Evolutionary conservation across 2,113 vertebrate genomes (phyloP).

Genomic region (Vanacampus margaritifer): DNA sequence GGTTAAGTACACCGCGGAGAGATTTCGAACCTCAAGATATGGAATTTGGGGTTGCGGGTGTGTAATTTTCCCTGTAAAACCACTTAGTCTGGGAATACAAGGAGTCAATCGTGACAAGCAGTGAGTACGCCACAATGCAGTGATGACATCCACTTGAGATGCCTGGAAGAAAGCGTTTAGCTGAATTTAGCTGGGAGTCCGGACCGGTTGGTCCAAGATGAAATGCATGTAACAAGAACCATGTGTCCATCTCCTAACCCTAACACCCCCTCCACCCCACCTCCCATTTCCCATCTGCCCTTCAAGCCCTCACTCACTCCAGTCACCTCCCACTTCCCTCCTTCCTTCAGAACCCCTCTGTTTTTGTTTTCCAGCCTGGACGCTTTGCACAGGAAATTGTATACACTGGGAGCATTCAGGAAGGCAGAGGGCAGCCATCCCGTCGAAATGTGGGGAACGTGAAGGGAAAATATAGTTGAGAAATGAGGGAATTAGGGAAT

Average conservation of each 20-base stretch:
- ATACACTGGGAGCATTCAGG: constrained; percentile 76
- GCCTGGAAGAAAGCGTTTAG: neutral
- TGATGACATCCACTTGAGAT: constrained; percentile 17
- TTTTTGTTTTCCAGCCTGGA: constrained; percentile 76
- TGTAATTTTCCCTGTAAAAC: constrained; percentile 20
- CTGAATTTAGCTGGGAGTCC: neutral
- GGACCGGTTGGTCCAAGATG: constrained; percentile 21
- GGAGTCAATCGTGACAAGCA: constrained; percentile 1
- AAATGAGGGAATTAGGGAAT: constrained; percentile 53
- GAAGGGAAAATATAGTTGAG: constrained; percentile 45
- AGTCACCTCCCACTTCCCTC: constrained; percentile 71
- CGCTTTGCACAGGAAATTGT: constrained; percentile 77
- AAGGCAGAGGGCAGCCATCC: constrained; percentile 71
- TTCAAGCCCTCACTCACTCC: constrained; percentile 60
- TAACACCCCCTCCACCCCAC: constrained; percentile 8
- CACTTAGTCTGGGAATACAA: constrained; percentile 3
- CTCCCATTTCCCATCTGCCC: constrained; percentile 68
- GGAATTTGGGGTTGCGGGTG: constrained; percentile 11
- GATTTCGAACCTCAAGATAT: constrained; percentile 5
- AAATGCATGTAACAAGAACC: constrained; percentile 66
- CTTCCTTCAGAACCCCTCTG: constrained; percentile 69
- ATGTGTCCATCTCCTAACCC: constrained; percentile 54
- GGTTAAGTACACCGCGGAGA: constrained; percentile 4
- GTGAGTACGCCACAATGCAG: neutral
- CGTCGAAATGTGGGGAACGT: constrained; percentile 51